phyloP scores from a whole-genome alignment of 2,113 vertebrate species.

The Phrynocephalus versicolor region DNA sequence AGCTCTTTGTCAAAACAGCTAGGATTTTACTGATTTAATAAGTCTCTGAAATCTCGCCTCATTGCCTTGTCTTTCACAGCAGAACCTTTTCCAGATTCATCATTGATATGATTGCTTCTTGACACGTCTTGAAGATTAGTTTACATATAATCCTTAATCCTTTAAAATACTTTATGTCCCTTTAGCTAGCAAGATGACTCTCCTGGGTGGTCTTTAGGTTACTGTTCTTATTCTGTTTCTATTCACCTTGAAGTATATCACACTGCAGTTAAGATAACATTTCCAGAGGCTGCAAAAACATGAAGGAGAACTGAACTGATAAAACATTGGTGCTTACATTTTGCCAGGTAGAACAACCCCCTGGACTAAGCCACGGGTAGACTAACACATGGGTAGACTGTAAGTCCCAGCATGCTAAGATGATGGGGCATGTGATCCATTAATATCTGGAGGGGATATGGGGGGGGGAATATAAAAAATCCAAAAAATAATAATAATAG shows the following conservation, averaged over 20 bases:
- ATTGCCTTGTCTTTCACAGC: constrained; percentile 14
- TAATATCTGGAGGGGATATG: no score
- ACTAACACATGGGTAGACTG: not conserved
- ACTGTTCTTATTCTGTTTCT: not conserved
- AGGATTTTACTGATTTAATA: not conserved
- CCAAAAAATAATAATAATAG: no score
- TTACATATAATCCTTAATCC: constrained; percentile 9
- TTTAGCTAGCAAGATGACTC: not conserved
- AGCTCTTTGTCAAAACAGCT: not conserved
- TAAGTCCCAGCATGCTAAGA: no score
- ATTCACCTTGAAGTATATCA: not conserved
- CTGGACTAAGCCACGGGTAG: not conserved
- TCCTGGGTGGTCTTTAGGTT: not conserved
- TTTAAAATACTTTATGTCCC: not conserved
- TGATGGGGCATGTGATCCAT: no score
- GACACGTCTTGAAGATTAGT: not conserved
- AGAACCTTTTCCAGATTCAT: not conserved
- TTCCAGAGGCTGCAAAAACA: not conserved
- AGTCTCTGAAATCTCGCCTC: not conserved
- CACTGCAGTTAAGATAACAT: not conserved
- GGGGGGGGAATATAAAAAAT: no score
- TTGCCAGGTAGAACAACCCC: no score
- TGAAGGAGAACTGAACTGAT: not conserved
- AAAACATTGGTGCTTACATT: no score
- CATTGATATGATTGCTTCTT: not conserved